Evolutionary conservation across 1,140 invertebrate species (phyloP).

Genomic region (Conus ventricosus): DNA sequence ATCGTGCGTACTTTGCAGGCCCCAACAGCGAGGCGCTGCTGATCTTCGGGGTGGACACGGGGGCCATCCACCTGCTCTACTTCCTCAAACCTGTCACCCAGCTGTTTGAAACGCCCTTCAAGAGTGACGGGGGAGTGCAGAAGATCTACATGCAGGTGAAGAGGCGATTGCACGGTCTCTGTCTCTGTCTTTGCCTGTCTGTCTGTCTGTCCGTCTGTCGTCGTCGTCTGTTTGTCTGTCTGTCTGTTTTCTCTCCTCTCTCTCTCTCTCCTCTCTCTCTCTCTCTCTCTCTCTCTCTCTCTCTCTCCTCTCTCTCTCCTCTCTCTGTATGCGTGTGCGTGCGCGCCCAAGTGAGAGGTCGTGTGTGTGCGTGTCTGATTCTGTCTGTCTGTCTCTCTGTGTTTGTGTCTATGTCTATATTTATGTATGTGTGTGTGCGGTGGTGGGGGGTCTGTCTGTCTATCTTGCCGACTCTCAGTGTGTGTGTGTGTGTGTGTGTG

Average conservation of each 20-base stretch:
- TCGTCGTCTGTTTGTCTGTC: too few relatives aligned
- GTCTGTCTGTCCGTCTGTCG: too few relatives aligned
- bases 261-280: background rate
- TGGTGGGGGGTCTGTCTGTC: too few relatives aligned
- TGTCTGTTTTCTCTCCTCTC: background rate
- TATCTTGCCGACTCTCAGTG: too few relatives aligned
- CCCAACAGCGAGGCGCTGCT: constrained; percentile 65
- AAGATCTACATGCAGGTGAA: constrained; percentile 72
- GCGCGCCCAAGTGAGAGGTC: background rate
- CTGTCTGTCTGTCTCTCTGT: too few relatives aligned
- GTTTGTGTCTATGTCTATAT: too few relatives aligned
- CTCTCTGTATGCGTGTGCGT: background rate
- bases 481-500: too few relatives aligned
- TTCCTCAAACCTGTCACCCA: constrained; percentile 71
- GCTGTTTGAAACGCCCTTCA: constrained; percentile 70
- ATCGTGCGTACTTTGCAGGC: constrained; percentile 49
- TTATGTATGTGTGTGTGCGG: too few relatives aligned
- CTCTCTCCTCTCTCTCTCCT: background rate
- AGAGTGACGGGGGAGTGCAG: constrained; percentile 64
- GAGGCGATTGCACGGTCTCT: background rate
- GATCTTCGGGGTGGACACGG: constrained; percentile 71
- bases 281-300: background rate
- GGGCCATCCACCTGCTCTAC: constrained; percentile 68
- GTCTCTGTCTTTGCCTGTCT: background rate
- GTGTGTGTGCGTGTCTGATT: background rate